A percentile compares a stretch with the other conserved stretches of the same genome.
These are phyloP conservation scores for Camponotus floridanus DNA, from an alignment of 1,140 invertebrate genomes.

Conservation along the genomic window DNA sequence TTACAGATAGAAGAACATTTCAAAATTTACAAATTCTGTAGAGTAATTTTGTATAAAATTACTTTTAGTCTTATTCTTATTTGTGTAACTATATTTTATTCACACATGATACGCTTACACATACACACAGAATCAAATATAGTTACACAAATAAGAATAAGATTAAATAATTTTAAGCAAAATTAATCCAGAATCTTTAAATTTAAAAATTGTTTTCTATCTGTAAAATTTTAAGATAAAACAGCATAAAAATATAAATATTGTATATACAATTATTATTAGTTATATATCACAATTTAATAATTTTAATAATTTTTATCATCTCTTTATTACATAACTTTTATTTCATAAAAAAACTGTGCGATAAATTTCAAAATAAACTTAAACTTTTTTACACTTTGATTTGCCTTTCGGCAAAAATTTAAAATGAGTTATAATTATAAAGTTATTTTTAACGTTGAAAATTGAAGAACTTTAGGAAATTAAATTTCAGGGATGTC, in stretches of 20 bases:
- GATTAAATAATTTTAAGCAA: neutral
- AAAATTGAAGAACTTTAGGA: neutral
- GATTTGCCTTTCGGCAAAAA: neutral
- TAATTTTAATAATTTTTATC: too few species aligned
- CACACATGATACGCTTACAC: neutral
- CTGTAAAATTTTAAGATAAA: neutral
- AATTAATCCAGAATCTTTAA: neutral
- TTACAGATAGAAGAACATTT: neutral
- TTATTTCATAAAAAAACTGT: neutral
- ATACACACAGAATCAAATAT: neutral
- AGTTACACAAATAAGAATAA: neutral
- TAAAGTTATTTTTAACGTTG: neutral
- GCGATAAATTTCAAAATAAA: neutral
- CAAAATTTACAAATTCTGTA: neutral
- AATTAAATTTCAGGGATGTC: constrained; percentile 26
- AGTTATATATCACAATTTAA: too few species aligned
- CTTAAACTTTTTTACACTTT: neutral
- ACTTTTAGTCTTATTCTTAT: neutral
- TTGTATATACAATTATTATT: too few species aligned
- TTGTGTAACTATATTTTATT: neutral
- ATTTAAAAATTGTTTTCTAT: neutral
- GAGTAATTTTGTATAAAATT: neutral
- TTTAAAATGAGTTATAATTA: neutral
- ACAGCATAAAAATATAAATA: too few species aligned
- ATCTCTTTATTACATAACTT: too few species aligned